These are phyloP conservation scores for Daboia siamensis DNA, from an alignment of 2,113 vertebrate species.

Conservation along the genomic window DNA sequence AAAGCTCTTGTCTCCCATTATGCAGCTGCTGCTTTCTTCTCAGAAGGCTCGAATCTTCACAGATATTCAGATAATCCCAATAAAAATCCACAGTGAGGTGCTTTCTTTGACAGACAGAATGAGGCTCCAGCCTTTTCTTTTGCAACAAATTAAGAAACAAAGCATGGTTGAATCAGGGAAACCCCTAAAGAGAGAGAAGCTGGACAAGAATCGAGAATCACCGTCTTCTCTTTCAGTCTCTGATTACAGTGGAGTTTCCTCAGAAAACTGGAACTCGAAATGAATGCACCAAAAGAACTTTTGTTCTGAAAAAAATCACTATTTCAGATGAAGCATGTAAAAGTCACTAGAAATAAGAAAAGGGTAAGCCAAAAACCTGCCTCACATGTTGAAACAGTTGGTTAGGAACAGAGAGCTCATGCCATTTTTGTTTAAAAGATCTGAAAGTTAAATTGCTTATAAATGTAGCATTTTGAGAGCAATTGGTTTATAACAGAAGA, in stretches of 20 bases:
- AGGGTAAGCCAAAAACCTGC: background rate
- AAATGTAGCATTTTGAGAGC: background rate
- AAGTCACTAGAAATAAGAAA: background rate
- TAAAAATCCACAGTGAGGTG: background rate
- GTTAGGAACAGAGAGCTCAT: background rate
- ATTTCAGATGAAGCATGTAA: background rate
- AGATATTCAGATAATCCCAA: background rate
- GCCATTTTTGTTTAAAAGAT: background rate
- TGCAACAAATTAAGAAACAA: background rate
- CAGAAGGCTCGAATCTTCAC: background rate
- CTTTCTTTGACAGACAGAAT: background rate
- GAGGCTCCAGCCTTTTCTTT: background rate
- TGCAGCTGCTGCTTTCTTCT: background rate
- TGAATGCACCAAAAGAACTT: background rate
- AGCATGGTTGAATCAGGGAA: background rate
- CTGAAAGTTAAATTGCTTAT: background rate
- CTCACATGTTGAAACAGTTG: background rate
- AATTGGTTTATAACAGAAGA: slow-evolving; percentile 6
- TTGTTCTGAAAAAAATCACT: background rate
- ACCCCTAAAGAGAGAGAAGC: background rate
- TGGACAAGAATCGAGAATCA: background rate
- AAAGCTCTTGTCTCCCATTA: background rate
- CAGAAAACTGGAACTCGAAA: background rate
- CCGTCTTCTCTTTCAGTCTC: background rate
- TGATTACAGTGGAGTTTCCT: background rate